Evolutionary conservation across 1,140 invertebrate species (phyloP), one percentile per base, ranked within the genome.

Genomic region (Hyles euphorbiae): DNA sequence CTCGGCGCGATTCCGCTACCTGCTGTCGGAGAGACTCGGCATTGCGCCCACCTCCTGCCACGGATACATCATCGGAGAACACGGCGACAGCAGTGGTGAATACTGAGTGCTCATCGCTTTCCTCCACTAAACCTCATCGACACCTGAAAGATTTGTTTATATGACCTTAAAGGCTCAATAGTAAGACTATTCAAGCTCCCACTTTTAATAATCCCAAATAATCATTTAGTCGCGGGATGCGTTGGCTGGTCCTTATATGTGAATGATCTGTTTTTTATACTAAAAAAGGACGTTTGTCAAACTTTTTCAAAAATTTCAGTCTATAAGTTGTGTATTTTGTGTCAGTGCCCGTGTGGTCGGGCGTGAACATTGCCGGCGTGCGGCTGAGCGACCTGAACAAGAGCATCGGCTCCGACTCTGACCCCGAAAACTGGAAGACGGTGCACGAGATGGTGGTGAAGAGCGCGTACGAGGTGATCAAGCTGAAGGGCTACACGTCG

Each of bases 261-360:
- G 22, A 22, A 22, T 22, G 0, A 22, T 22, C 22, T 22, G 22
- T 22, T 22, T 22, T 22, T 22, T 22, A 22, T 22, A 22, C 22
- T 22, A 2, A 22, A 22, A 22, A 22, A 22, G 22, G 22, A 22
- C 0, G 22, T 22, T 22, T 22, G 22, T 22, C 22, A 22, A 22
- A 22, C 22, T 22, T 22, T 22, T 22, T 22, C 22, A 22, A 22
- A 1, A 22, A 22, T 22, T 22, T 22, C 22, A 22, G 22, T 22
- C 22, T 22, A 40, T 40, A 40, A 40, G 36, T 5, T 22, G 8
- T 40, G 36, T 8, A 36, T 45, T 47, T 56, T 56, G 12, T 63
- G 67, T 40, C 74, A 96, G 96, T 98, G 66, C 95, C 96, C 6
- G 95, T 98, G 1, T 98, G 97, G 97, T 97, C 96, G 7, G 95